phyloP scores from a whole-genome alignment of 2,113 vertebrate genomes.

The Paedocypris sp. region DNA sequence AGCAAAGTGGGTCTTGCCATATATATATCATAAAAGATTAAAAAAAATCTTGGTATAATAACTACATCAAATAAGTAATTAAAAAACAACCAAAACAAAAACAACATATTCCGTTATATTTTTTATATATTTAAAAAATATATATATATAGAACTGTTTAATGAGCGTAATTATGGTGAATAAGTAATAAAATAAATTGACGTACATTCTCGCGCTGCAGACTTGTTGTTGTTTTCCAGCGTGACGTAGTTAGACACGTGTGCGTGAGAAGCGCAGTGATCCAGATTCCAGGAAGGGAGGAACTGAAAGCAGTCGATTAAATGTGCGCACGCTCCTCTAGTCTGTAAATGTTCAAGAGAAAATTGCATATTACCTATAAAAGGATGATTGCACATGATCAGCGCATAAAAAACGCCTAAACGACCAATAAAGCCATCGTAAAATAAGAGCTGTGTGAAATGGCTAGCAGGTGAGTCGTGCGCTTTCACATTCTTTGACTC shows the following conservation, averaged over 20 bases:
- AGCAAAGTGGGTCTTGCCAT: too few relatives aligned
- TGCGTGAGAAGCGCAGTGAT: neutral
- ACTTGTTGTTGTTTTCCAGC: neutral
- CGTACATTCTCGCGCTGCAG: neutral
- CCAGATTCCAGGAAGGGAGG: neutral
- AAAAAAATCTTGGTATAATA: too few relatives aligned
- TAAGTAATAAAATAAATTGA: too few relatives aligned
- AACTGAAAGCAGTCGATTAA: neutral
- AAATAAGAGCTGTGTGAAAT: conserved; percentile 26
- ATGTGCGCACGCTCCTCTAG: neutral
- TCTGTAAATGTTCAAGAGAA: neutral
- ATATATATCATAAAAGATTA: too few relatives aligned
- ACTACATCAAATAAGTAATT: too few relatives aligned
- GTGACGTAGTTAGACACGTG: conserved; percentile 10
- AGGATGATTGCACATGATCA: neutral
- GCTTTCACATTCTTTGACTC: conserved; percentile 22
- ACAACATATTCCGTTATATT: too few relatives aligned
- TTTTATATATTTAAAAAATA: too few relatives aligned
- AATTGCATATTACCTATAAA: neutral
- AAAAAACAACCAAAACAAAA: too few relatives aligned
- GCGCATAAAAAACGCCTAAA: conserved; percentile 18
- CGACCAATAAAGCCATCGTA: conserved; percentile 8
- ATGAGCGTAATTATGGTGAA: too few relatives aligned
- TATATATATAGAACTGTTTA: too few relatives aligned
- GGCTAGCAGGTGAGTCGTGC: conserved; percentile 53